Conservation (phyloP, 2,888 invertebrate genomes). For the Ophion ellenae region DNA sequence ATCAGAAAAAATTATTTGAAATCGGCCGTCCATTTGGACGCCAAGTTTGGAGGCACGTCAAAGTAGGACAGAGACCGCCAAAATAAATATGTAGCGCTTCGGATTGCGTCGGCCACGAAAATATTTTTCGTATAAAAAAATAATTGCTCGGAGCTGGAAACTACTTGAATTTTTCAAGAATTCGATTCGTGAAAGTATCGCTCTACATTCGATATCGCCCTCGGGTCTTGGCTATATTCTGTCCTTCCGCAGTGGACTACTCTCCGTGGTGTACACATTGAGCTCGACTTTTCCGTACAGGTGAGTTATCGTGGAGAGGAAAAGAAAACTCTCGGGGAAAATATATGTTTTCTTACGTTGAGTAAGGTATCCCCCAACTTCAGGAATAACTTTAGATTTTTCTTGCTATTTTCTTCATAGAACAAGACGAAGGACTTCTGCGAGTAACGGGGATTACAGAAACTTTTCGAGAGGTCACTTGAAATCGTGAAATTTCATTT, state of each 20-base stretch:
- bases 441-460: conserved; percentile 41
- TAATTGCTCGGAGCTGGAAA: not conserved
- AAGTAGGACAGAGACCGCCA: too few species aligned
- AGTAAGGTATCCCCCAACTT: conserved; percentile 39
- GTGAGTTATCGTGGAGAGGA: conserved; percentile 8
- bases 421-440: not conserved
- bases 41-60: too few species aligned
- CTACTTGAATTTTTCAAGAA: not conserved
- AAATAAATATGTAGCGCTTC: too few species aligned
- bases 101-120: too few species aligned
- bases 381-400: conserved; percentile 24
- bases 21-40: too few species aligned
- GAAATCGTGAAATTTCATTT: conserved; percentile 28
- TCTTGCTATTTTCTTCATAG: conserved; percentile 7
- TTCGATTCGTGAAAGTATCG: not conserved
- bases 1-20: too few species aligned
- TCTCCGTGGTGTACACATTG: not conserved
- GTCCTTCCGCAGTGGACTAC: conserved; percentile 2
- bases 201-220: not conserved
- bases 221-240: not conserved
- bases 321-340: conserved; percentile 20
- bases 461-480: conserved; percentile 47
- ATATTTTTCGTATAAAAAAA: too few species aligned
- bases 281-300: conserved; percentile 16
- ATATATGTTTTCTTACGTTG: conserved; percentile 33